Evolutionary conservation across 2,797 vertebrate species (phyloP), one percentile per base, ranked within the genome.

Genomic region (Falco biarmicus): DNA sequence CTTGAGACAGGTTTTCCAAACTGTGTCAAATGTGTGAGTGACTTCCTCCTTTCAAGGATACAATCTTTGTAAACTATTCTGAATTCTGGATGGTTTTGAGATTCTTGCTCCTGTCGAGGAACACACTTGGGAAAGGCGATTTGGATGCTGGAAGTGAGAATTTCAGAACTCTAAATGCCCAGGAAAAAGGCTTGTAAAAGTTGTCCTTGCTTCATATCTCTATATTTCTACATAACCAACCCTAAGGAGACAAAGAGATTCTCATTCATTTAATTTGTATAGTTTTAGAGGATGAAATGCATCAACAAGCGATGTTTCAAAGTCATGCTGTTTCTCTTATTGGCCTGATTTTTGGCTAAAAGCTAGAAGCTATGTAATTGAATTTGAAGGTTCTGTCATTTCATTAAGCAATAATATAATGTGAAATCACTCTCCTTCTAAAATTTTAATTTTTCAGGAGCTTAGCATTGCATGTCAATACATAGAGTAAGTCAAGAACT

Each of bases 331-430:
- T 79, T 94, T 93, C 59, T 87, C 18, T 32, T 68, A 57, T 10
- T 75, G 57, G 13, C 20, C 74, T 93, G 48, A 83, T 71, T 94
- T 95, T 87, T 87, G 56, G 24, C 75, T 83, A 82, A 94, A 87
- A 48, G 41, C 37, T 80, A 80, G 68, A 73, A 90, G 41, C 1
- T 8, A 28, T 75, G 39, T 87, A 92, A 94, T 57, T 66, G 47
- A 73, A 63, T 91, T 71, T 83, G 69, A 64, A 88, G 71, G 32
- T 93, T 84, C 76, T 88, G 84, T 74, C 75, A 71, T 84, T 88
- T 91, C 70, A 60, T 77, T 73, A 84, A 82, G 80, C 65, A 73
- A 13, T 77, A 91, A 78, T 69, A 82, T 29, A 74, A 60, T 34
- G 47, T 82, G 77, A 91, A 91, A 85, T 85, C 65, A 70, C 74